These are phyloP conservation scores for Crotalus tigris DNA, from an alignment of 2,113 vertebrate species.

Conservation along the genomic window DNA sequence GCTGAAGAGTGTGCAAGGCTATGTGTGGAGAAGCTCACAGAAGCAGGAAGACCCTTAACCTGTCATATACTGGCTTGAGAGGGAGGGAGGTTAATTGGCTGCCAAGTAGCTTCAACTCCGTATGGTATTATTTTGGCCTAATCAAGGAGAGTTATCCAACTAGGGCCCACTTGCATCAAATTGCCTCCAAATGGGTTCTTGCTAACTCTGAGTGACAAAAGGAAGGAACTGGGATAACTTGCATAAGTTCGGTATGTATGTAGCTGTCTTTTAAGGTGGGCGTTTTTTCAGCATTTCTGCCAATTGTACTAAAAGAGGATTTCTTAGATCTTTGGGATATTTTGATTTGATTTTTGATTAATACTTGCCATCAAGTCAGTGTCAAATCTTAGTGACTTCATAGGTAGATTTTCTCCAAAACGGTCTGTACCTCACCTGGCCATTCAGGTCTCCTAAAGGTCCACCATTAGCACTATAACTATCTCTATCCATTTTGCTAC, in stretches of 20 bases:
- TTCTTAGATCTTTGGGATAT: neutral
- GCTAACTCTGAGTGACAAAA: neutral
- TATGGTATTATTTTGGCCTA: neutral
- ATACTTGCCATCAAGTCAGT: neutral
- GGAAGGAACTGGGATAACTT: neutral
- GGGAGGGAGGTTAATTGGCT: neutral
- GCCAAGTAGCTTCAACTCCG: neutral
- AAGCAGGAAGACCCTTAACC: constrained; percentile 10
- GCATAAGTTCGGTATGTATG: neutral
- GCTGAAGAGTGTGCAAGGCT: constrained; percentile 42
- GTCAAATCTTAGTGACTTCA: neutral
- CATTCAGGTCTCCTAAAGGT: neutral
- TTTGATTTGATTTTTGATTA: neutral
- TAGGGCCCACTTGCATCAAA: constrained; percentile 10
- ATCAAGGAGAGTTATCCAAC: neutral
- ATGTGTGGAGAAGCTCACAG: constrained; percentile 34
- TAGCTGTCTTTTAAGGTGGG: neutral
- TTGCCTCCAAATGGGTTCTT: neutral
- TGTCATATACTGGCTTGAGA: constrained; percentile 6
- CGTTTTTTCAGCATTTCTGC: neutral
- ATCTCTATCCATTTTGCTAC: neutral
- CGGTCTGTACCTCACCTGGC: accelerated
- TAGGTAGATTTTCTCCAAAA: neutral
- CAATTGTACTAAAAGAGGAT: neutral
- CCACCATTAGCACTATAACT: neutral